Evolutionary conservation across 1,140 invertebrate genomes (phyloP), one percentile per base, ranked within the genome.

Genomic region (Araneus ventricosus): DNA sequence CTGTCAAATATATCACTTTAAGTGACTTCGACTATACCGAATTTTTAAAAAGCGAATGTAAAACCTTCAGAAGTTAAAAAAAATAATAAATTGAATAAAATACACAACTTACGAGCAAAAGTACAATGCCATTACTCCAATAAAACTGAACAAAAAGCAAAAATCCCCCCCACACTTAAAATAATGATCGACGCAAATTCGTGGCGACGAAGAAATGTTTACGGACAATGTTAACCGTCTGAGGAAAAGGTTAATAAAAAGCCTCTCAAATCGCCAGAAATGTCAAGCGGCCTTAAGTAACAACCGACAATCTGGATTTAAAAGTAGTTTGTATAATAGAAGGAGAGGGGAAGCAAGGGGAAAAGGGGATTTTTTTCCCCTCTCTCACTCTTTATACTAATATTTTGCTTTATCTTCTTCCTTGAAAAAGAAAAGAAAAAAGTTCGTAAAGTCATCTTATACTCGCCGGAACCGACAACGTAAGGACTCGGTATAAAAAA

Each of bases 361-460:
- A 37, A 75, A 37, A 67, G 1, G 6, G 0, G 10, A 7, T 27
- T 10, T 67, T 67, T 27, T 7, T n/a, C 27, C 27, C 14, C 45
- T 52, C 0, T 52, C 45, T 3, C 10, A 52, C 45, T 52, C 34
- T 22, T 75, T 37, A 6, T 75, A 34, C 34, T 75, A 75, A 75
- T 75, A 75, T 75, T 75, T 75, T 75, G 70, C 30, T 75, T 75
- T 37, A 37, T 75, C 70, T 75, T 75, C 30, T 37, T 34, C 70
- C 34, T 0, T 6, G 17, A 20, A 22, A 37, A 20, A 20, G 59
- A 61, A 61, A 20, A 4, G 24, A 75, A 75, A 75, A 75, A 75
- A 34, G 8, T 34, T 30, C 67, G 27, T 17, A 75, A 75, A 75
- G 14, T 37, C 67, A 30, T 75, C 27, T 75, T 75, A 75, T 34